Conservation (phyloP, 2,888 invertebrate genomes). For the Trisateles emortualis region DNA sequence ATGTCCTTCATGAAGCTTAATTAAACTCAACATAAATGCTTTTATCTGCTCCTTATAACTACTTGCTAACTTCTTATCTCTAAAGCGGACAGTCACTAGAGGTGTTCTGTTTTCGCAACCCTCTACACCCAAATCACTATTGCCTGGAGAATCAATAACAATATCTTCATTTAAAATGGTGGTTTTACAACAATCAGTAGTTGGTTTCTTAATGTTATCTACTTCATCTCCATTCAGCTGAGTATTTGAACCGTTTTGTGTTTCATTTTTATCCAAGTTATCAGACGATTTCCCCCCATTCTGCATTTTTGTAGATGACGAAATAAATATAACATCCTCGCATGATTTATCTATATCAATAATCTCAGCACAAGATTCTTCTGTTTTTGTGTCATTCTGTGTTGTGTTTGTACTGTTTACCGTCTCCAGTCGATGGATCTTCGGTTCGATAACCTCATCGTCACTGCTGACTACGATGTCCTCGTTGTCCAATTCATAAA, state of each 20-base stretch:
- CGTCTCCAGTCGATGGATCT: slow-evolving; percentile 63
- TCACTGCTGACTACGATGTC: slow-evolving; percentile 80
- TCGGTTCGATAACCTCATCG: slow-evolving; percentile 74
- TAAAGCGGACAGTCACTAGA: slow-evolving; percentile 78
- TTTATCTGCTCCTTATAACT: slow-evolving; percentile 79
- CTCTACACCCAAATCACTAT: slow-evolving; percentile 68
- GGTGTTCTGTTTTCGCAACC: slow-evolving; percentile 78
- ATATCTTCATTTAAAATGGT: slow-evolving; percentile 72
- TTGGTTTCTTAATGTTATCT: slow-evolving; percentile 47
- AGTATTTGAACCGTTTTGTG: slow-evolving; percentile 28
- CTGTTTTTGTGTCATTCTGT: slow-evolving; percentile 39
- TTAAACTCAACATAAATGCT: slow-evolving; percentile 75
- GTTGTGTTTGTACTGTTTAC: slow-evolving; percentile 36
- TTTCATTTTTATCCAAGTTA: slow-evolving; percentile 44
- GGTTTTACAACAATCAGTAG: slow-evolving; percentile 51
- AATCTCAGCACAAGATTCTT: slow-evolving; percentile 52
- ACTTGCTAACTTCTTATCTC: slow-evolving; percentile 73
- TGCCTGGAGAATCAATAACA: slow-evolving; percentile 70
- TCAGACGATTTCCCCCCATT: slow-evolving; percentile 79
- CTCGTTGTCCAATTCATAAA: slow-evolving; percentile 83
- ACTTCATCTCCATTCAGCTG: slow-evolving; percentile 38
- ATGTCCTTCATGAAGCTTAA: slow-evolving; percentile 68
- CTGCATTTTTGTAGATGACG: slow-evolving; percentile 39
- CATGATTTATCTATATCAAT: slow-evolving; percentile 54
- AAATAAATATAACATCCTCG: slow-evolving; percentile 46